Conservation (phyloP, 2,797 vertebrate species). For the Serranus cabrilla region DNA sequence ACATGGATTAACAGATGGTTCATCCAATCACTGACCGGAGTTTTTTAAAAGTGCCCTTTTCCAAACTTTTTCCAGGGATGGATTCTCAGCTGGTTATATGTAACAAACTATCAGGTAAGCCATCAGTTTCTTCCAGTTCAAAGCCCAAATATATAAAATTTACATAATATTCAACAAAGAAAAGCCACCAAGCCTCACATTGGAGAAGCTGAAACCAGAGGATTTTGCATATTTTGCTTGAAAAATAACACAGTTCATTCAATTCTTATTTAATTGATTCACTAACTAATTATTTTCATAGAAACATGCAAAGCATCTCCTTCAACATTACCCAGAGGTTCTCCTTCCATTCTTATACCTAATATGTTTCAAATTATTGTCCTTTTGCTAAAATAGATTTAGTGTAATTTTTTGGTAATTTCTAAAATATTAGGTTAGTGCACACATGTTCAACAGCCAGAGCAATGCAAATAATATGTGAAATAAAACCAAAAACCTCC, state of each 20-base stretch:
- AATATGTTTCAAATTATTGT: not conserved
- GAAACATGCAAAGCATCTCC: not conserved
- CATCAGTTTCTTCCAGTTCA: too few relatives aligned
- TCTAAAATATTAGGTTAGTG: not conserved
- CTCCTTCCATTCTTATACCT: too few relatives aligned
- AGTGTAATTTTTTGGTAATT: not conserved
- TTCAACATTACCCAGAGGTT: not conserved
- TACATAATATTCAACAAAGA: too few relatives aligned
- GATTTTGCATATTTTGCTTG: not conserved
- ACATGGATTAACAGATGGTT: too few relatives aligned
- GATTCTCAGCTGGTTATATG: too few relatives aligned
- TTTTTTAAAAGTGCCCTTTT: too few relatives aligned
- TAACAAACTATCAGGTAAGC: too few relatives aligned
- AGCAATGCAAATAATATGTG: not conserved
- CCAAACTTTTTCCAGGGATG: too few relatives aligned
- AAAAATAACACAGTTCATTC: not conserved
- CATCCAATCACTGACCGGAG: too few relatives aligned
- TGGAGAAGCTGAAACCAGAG: too few relatives aligned
- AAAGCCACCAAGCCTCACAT: too few relatives aligned
- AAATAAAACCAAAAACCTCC: slow-evolving; percentile 3
- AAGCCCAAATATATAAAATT: too few relatives aligned
- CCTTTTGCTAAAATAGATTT: not conserved
- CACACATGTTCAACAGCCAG: not conserved
- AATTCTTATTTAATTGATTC: not conserved
- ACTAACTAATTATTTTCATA: not conserved